Evolutionary conservation across 2,888 invertebrate genomes (phyloP), one percentile per base, ranked within the genome.

Genomic region (Catocala fraxini): DNA sequence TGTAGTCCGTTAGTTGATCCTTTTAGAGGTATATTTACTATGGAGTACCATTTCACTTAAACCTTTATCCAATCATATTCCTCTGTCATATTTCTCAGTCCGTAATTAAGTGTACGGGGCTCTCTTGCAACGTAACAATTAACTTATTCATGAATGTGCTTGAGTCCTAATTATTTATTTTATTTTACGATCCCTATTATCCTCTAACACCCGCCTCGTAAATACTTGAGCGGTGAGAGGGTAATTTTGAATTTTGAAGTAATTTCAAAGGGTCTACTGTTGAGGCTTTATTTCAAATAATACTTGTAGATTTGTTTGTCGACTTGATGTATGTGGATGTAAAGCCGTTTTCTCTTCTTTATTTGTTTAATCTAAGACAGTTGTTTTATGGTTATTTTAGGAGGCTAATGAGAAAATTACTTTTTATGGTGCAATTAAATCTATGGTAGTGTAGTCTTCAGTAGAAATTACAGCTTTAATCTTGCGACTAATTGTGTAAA

Each of bases 171-270:
- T 92, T 92, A 93, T 92, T 92, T 92, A 92, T 90, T 92, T 92
- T 92, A 92, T 91, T 93, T 93, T 92, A 93, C 87, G 91, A 89
- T 79, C 81, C 84, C 91, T 88, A 89, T 93, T 91, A 92, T 89
- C 89, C 87, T 81, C 87, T 87, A 84, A 87, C 86, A 81, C 86
- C 83, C 85, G 76, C 75, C 84, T 88, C 90, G 88, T 92, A 91
- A 92, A 92, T 91, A 90, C 85, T 89, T 84, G 82, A 87, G 86
- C 81, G 82, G 85, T 81, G 73, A 75, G 80, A 78, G 81, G 81
- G 83, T 74, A 81, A 80, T 79, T 84, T 77, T 77, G 79, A 85
- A 81, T 84, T 83, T 83, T 81, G 76, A 80, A 80, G 80, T 75
- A 76, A 75, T 81, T 77, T 75, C 70, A 62, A 79, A 77, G 77